Conservation (phyloP, 2,888 invertebrate species). For the Drosophila neonasuta region DNA sequence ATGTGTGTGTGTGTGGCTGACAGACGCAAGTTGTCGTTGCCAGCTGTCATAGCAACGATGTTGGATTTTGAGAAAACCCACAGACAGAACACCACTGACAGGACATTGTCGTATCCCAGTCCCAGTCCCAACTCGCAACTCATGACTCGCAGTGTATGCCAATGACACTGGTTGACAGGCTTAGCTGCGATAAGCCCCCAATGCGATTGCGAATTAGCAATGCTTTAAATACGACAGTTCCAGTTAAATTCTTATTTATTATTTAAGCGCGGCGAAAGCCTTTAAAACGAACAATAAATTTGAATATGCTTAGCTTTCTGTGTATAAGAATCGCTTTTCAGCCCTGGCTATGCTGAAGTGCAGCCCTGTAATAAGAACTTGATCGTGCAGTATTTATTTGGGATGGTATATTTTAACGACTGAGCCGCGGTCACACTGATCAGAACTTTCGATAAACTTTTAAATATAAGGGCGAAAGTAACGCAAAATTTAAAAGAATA, state of each 20-base stretch:
- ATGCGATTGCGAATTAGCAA: conserved; percentile 41
- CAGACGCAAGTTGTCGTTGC: conserved; percentile 60
- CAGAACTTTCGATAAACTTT: too few relatives aligned
- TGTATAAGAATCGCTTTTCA: too few relatives aligned
- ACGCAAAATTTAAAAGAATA: too few relatives aligned
- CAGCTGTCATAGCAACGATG: conserved; percentile 66
- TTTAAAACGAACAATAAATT: background rate
- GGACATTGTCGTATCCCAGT: conserved; percentile 47
- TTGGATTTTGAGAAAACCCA: conserved; percentile 54
- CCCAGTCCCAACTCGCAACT: conserved; percentile 1
- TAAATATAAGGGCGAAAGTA: too few relatives aligned
- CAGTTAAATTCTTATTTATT: background rate
- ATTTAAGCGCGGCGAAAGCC: background rate
- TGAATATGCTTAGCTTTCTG: background rate
- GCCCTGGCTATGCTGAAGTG: too few relatives aligned
- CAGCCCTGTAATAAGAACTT: too few relatives aligned
- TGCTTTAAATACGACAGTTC: conserved; percentile 18
- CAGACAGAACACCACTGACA: conserved; percentile 50
- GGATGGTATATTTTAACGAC: too few relatives aligned
- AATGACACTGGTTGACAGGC: conserved; percentile 42
- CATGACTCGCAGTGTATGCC: conserved; percentile 21
- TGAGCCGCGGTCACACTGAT: too few relatives aligned
- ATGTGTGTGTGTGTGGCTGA: conserved; percentile 9
- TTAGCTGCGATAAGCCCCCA: conserved; percentile 44
- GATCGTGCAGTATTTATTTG: too few relatives aligned